Percentiles rank a stretch among this genome's conserved stretches.
Evolutionary conservation across 1,140 invertebrate species (phyloP).

Genomic region (Microplitis demolitor): DNA sequence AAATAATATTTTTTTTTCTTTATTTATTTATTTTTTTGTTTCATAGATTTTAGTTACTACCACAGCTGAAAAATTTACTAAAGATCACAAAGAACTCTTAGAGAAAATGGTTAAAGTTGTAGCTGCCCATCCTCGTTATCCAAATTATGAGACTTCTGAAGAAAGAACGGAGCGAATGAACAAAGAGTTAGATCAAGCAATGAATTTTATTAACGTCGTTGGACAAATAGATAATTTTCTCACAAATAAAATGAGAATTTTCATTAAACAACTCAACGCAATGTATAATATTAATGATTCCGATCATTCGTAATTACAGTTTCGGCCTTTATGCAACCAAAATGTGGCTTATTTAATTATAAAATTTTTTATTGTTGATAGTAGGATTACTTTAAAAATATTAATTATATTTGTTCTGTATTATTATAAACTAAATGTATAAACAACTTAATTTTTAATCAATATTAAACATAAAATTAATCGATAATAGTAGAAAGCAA

Average conservation of each 20-base stretch:
- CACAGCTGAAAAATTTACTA: conserved; percentile 28
- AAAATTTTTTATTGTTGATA: no score
- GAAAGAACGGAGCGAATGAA: conserved; percentile 39
- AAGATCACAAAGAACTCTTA: conserved; percentile 33
- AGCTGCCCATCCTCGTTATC: background rate
- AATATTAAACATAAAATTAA: no score
- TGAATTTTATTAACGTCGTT: conserved; percentile 47
- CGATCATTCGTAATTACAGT: conserved; percentile 47
- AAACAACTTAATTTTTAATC: no score
- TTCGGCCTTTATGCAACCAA: background rate
- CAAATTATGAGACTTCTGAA: background rate
- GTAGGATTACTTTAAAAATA: no score
- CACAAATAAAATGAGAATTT: conserved; percentile 40
- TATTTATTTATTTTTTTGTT: background rate
- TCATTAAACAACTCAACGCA: conserved; percentile 44
- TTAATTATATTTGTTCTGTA: no score
- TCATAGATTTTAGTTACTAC: background rate
- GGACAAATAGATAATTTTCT: conserved; percentile 49
- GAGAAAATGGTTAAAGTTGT: conserved; percentile 30
- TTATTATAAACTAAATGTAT: no score
- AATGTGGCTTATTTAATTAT: conserved; percentile 31
- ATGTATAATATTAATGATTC: conserved; percentile 40
- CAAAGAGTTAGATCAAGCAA: conserved; percentile 44
- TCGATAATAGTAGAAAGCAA: no score
- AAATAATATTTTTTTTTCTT: background rate